Percentiles rank a stretch among this genome's conserved stretches.
Evolutionary conservation across 2,113 vertebrate species (phyloP).

Genomic region (Centrocercus urophasianus): DNA sequence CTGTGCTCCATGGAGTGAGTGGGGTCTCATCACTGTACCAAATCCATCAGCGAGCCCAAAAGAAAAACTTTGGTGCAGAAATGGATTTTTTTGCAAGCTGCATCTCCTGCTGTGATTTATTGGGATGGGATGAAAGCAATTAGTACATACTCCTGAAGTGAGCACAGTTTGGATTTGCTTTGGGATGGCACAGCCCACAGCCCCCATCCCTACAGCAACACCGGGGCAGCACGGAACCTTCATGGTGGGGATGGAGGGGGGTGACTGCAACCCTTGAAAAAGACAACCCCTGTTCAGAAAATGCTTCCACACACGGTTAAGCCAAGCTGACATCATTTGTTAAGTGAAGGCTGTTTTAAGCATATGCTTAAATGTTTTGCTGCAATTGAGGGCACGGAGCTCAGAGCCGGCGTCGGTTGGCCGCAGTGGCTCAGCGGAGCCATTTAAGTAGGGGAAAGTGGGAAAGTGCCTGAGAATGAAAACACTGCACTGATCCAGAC

Average conservation of each 20-base stretch:
- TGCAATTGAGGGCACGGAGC: not conserved
- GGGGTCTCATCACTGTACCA: not conserved
- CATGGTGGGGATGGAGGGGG: not conserved
- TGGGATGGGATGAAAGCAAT: not conserved
- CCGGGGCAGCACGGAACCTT: not conserved
- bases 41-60: not conserved
- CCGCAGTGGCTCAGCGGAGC: not conserved
- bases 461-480: not conserved
- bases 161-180: not conserved
- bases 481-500: not conserved
- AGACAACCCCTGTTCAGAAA: conserved; percentile 37
- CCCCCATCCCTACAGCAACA: not conserved
- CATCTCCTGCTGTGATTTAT: not conserved
- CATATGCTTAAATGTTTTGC: conserved; percentile 38
- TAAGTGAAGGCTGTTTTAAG: conserved; percentile 30
- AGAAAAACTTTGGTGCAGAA: not conserved
- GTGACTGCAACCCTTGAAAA: not conserved
- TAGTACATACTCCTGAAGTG: not conserved
- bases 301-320: conserved; percentile 49
- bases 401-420: not conserved
- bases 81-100: not conserved
- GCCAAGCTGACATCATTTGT: conserved; percentile 2
- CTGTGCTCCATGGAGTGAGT: no score
- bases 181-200: not conserved
- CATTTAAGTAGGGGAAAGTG: not conserved